Conservation (phyloP, 2,888 invertebrate species). For the Catocala nupta region DNA sequence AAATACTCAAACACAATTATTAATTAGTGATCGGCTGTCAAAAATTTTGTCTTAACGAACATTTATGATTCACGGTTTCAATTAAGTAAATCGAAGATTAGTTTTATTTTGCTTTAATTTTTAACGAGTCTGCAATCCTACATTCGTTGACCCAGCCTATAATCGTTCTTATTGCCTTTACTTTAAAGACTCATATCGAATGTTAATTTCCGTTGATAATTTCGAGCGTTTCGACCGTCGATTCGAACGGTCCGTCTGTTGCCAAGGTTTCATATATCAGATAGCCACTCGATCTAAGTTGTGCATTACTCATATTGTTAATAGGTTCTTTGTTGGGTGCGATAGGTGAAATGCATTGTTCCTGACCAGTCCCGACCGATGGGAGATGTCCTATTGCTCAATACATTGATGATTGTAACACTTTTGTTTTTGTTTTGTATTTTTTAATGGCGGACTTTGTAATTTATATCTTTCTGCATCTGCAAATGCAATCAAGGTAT, state of each 20-base stretch:
- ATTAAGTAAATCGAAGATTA: conserved; percentile 53
- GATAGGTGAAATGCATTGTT: conserved; percentile 69
- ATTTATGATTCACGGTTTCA: conserved; percentile 55
- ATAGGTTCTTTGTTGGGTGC: conserved; percentile 75
- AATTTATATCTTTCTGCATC: conserved; percentile 36
- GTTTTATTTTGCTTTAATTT: conserved; percentile 46
- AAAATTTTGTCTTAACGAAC: conserved; percentile 50
- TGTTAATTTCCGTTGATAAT: conserved; percentile 24
- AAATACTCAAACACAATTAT: conserved; percentile 53
- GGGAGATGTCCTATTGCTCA: conserved; percentile 54
- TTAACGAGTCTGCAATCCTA: conserved; percentile 30
- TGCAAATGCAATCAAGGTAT: conserved; percentile 17
- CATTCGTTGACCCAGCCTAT: conserved; percentile 8
- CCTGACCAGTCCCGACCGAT: conserved; percentile 53
- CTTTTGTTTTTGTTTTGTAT: conserved; percentile 38
- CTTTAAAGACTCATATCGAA: conserved; percentile 14
- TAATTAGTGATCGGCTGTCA: conserved; percentile 49
- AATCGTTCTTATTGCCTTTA: conserved; percentile 12
- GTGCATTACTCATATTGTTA: conserved; percentile 76
- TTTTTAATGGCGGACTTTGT: conserved; percentile 35
- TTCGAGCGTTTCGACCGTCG: conserved; percentile 13
- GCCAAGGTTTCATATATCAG: conserved; percentile 56
- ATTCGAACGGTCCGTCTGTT: conserved; percentile 57
- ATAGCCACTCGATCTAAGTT: conserved; percentile 75
- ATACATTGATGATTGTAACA: conserved; percentile 46